Evolutionary conservation across 2,797 vertebrate genomes (phyloP), one percentile per base, ranked within the genome.

Genomic region (Poecilia gillii): DNA sequence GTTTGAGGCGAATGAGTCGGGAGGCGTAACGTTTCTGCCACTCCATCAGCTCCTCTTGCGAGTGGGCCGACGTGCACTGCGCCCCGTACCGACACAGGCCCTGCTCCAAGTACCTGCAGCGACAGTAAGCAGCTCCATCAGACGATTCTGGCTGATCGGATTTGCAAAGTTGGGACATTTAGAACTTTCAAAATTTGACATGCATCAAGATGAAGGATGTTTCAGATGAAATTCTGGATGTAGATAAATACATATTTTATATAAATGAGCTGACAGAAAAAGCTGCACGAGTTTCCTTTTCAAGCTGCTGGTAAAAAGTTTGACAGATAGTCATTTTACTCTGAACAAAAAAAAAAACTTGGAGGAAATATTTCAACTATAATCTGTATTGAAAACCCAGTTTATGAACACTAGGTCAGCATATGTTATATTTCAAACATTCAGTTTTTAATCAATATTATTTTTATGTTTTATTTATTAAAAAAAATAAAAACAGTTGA

Each of bases 21-120:
- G 97, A 99, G n/a, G 99, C 98, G 0, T 99, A 99, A 77, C 99
- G 96, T 74, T 97, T 98, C 94, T 99, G 98, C 99, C 99, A 99
- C 90, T 99, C 99, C 81, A 97, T 97, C 89, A 99, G 95, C 93
- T 99, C 99, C 82, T 99, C 98, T 93, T 98, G 98, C 76, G 98
- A 99, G 96, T 99, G 99, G 90, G 99, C 98, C 62, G 98, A 99
- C 62, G 98, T 99, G 91, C 99, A 99, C 94, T 99, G 99, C 73
- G 99, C 98, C 86, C 99, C 98, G 20, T 99, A 99, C 90, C 98
- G 96, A 94, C 99, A 99, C 87, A 99, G 96, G 66, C 98, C 98
- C 94, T 98, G 98, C 93, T 99, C 99, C 94, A 99, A 94, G 95
- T 97, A 99, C 95, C 99, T 99, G 28, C 5, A 68, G 81, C 28